Percentiles rank a stretch among this genome's conserved stretches.
These are phyloP conservation scores for Neoniphon sammara DNA, from an alignment of 2,797 vertebrate species.

Conservation along the genomic window DNA sequence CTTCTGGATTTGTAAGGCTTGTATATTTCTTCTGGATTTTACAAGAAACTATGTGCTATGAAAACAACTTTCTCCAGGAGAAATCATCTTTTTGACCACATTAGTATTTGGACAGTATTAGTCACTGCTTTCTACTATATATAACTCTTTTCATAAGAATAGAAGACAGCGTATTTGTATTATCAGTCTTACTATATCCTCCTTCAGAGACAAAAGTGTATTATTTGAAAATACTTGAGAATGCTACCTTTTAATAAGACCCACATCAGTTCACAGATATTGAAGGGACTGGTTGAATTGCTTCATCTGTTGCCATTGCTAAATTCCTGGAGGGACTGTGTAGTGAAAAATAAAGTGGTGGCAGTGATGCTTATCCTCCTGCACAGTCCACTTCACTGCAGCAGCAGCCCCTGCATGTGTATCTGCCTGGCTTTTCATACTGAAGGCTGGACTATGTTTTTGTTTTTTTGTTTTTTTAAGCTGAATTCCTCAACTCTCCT, in stretches of 20 bases:
- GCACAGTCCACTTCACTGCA: slow-evolving; percentile 23
- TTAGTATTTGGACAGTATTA: neutral
- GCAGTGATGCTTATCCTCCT: slow-evolving; percentile 2
- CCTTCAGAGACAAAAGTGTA: slow-evolving; percentile 9
- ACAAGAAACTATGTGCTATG: slow-evolving; percentile 12
- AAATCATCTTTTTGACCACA: neutral
- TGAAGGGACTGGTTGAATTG: no score
- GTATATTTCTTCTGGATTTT: slow-evolving; percentile 13
- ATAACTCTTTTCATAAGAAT: no score
- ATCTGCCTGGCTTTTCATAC: slow-evolving; percentile 10
- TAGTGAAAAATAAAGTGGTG: neutral
- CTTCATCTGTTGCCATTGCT: no score
- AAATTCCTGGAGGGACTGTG: no score
- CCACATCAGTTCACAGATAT: no score
- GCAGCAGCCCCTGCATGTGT: slow-evolving; percentile 50
- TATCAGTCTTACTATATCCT: neutral
- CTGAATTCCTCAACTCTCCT: neutral
- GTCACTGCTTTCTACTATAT: neutral
- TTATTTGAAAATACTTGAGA: no score
- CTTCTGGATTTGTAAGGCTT: slow-evolving; percentile 37
- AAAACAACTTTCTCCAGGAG: neutral
- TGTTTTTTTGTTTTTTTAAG: neutral
- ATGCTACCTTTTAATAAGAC: no score
- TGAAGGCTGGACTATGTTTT: neutral
- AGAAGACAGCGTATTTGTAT: no score